A percentile compares a stretch with the other conserved stretches of the same genome.
Evolutionary conservation across 2,113 vertebrate species (phyloP).

Genomic region (Campylomormyrus numenius): DNA sequence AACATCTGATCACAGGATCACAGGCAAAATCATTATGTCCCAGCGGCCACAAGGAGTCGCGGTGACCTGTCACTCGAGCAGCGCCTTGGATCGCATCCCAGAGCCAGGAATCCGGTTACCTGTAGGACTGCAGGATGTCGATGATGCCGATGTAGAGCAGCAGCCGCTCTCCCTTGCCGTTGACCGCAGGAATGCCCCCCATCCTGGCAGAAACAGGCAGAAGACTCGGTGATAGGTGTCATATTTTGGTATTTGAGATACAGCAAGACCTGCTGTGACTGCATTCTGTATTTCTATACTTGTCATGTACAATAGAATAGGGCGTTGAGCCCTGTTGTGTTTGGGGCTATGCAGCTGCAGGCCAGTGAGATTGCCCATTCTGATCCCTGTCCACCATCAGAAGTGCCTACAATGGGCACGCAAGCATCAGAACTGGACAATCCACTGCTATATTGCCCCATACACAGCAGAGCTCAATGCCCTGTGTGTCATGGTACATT

Average conservation of each 20-base stretch:
- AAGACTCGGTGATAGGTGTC: neutral
- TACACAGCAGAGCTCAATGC: neutral
- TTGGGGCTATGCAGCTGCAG: neutral
- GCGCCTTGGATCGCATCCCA: neutral
- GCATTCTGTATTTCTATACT: neutral
- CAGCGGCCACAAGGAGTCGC: neutral
- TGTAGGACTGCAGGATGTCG: slow-evolving; percentile 96
- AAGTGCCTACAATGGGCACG: neutral
- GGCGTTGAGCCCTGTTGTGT: neutral
- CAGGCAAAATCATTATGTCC: neutral
- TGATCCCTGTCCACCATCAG: neutral
- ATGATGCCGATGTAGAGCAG: slow-evolving; percentile 93
- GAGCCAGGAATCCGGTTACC: slow-evolving; percentile 51
- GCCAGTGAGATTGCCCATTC: neutral
- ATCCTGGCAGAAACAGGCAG: slow-evolving; percentile 65
- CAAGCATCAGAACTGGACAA: neutral
- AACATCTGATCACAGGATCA: neutral
- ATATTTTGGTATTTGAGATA: neutral
- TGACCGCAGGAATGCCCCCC: slow-evolving; percentile 91
- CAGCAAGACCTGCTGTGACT: neutral
- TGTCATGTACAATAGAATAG: neutral
- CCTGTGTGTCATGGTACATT: neutral
- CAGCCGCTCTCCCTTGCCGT: slow-evolving; percentile 79
- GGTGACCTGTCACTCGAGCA: neutral
- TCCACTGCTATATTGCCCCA: no score